Base-by-base conservation (phyloP, 2,888 invertebrate species). In the Lampropteryx suffumata region DNA sequence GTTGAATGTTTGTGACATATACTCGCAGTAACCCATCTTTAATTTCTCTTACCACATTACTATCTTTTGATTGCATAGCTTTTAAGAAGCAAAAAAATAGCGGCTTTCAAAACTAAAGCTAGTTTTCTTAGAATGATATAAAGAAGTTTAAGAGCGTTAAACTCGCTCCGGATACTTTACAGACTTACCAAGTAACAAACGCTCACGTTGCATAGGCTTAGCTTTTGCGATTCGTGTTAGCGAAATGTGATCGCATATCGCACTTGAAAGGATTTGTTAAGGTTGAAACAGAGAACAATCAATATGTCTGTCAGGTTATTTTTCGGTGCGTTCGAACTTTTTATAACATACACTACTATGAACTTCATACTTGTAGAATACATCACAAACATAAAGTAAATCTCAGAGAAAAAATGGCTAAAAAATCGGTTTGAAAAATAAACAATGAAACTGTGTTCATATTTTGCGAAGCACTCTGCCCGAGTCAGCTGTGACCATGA, bases 401-500 rank as follows among this genome's bases (percentile, higher is more conserved):
- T n/a, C n/a, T n/a, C n/a, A n/a, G n/a, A n/a, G n/a, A n/a, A n/a
- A n/a, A n/a, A n/a, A n/a, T n/a, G n/a, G n/a, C n/a, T n/a, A 17
- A 17, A 2, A 17, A 17, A 3, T 17, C 4, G 3, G 17, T 17
- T 17, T 17, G 2, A 17, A 3, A 17, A 17, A 17, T 17, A 17
- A 17, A 17, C 17, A 17, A 17, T 24, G 24, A 24, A 1, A 6
- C 7, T 24, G 24, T 5, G 24, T 24, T n/a, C n/a, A n/a, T n/a
- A 21, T 21, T 6, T 24, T 24, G 6, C 24, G 24, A 24, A 24
- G 5, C 1, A 5, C 5, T 24, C 24, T 32, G 45, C 6, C 40
- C 14, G 40, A 46, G 41, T 45, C 40, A 30, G 37, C 34, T 37
- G 33, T 30, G 47, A 9, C 44, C 48, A 13, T 48, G 52, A 47